Evolutionary conservation across 1,140 invertebrate species (phyloP).

Genomic region (Venustaconcha ellipsiformis): DNA sequence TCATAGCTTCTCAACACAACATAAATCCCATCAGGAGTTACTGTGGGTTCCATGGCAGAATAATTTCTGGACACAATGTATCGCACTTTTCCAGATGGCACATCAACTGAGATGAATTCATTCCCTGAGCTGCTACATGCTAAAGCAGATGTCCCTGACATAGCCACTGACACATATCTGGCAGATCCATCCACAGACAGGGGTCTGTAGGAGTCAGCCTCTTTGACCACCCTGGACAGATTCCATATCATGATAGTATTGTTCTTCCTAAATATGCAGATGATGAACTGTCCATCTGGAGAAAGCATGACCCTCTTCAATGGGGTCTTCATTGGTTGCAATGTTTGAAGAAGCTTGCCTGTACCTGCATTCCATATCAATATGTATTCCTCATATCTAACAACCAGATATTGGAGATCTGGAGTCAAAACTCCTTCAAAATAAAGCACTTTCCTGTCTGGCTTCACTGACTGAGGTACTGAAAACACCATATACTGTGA

Average conservation of each 20-base stretch:
- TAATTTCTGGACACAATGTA: slow-evolving; percentile 25
- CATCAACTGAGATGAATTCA: slow-evolving; percentile 39
- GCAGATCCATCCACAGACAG: slow-evolving; percentile 32
- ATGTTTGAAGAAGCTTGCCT: slow-evolving; percentile 13
- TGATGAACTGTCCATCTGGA: slow-evolving; percentile 27
- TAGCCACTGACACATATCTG: slow-evolving; percentile 30
- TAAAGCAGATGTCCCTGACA: slow-evolving; percentile 24
- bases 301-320: slow-evolving; percentile 19
- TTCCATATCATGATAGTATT: slow-evolving; percentile 40
- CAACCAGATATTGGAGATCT: slow-evolving; percentile 31
- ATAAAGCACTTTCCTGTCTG: slow-evolving; percentile 30
- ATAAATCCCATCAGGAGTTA: slow-evolving; percentile 39
- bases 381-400: slow-evolving; percentile 40
- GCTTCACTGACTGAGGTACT: slow-evolving; percentile 32
- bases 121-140: slow-evolving; percentile 29
- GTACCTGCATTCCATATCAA: slow-evolving; percentile 31
- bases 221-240: slow-evolving; percentile 21
- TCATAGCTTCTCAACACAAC: slow-evolving; percentile 40
- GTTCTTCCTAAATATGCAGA: slow-evolving; percentile 31
- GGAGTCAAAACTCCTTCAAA: slow-evolving; percentile 31
- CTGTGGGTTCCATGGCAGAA: slow-evolving; percentile 33
- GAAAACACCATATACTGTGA: slow-evolving; percentile 26
- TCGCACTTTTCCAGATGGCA: slow-evolving; percentile 24
- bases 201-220: slow-evolving; percentile 26
- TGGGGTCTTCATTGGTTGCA: slow-evolving; percentile 32